phyloP scores from a whole-genome alignment of 2,113 vertebrate species.

The Numenius arquata region DNA sequence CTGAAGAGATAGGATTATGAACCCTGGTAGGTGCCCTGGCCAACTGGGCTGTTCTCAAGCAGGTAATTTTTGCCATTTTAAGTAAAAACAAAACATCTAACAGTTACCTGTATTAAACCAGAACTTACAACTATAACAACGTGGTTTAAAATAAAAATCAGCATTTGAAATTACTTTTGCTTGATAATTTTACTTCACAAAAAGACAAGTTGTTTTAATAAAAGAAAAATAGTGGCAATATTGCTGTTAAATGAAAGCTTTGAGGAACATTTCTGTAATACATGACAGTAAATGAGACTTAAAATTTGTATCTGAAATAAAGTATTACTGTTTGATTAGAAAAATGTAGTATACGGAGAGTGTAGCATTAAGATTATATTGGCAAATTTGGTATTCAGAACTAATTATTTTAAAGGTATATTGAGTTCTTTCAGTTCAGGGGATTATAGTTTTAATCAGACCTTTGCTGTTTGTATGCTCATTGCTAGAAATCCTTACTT shows the following conservation, averaged over 20 bases:
- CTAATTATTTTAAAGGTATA: background rate
- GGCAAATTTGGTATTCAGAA: background rate
- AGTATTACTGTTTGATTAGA: background rate
- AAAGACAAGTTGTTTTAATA: background rate
- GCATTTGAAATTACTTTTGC: background rate
- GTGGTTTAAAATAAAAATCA: background rate
- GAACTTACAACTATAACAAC: background rate
- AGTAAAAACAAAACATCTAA: background rate
- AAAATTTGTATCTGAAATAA: background rate
- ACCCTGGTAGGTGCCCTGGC: background rate
- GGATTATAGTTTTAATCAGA: background rate
- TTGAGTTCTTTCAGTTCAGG: background rate
- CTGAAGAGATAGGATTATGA: background rate
- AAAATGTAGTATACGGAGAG: background rate
- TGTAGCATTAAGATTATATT: background rate
- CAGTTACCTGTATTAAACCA: background rate
- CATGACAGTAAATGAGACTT: background rate
- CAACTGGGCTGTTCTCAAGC: background rate
- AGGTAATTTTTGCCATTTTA: background rate
- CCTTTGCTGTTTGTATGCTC: background rate
- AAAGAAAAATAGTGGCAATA: background rate
- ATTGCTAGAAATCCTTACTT: background rate
- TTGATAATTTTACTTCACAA: background rate
- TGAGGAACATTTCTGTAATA: background rate
- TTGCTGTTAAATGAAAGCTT: background rate